Evolutionary conservation across 2,888 invertebrate genomes (phyloP).

Genomic region (Spicauda simplicius): DNA sequence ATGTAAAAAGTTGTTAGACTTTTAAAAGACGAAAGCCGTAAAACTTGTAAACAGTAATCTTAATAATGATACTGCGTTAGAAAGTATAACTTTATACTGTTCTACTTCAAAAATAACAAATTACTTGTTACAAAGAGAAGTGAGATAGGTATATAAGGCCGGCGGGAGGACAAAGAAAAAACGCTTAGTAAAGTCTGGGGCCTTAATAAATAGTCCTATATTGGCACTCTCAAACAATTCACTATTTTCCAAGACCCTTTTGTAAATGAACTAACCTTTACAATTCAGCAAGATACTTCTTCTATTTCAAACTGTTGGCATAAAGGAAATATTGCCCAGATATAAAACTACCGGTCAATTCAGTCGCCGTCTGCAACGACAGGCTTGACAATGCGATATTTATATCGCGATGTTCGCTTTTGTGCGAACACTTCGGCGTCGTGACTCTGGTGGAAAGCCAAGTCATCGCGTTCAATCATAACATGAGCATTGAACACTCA

Average conservation of each 20-base stretch:
- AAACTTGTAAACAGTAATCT: too few relatives aligned
- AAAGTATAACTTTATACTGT: too few relatives aligned
- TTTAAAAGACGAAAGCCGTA: too few relatives aligned
- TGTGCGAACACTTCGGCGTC: conserved; percentile 6
- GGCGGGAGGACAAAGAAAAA: not conserved
- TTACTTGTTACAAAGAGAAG: too few relatives aligned
- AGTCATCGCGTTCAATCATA: conserved; percentile 16
- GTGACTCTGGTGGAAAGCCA: conserved; percentile 15
- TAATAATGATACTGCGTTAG: too few relatives aligned
- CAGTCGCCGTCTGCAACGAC: not conserved
- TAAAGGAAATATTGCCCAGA: not conserved
- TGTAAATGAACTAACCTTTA: not conserved
- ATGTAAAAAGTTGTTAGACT: too few relatives aligned
- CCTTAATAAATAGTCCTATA: not conserved
- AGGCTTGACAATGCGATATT: conserved; percentile 9
- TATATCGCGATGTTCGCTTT: conserved; percentile 13
- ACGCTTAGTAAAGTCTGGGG: not conserved
- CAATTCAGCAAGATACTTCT: not conserved
- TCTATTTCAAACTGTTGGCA: too few relatives aligned
- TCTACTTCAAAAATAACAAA: too few relatives aligned
- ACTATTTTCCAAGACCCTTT: not conserved
- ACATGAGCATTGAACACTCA: conserved; percentile 2
- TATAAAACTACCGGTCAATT: not conserved
- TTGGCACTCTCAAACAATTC: not conserved
- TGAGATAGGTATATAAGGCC: too few relatives aligned